Base-by-base conservation (phyloP, 2,888 invertebrate species). In the Danaus chrysippus region DNA sequence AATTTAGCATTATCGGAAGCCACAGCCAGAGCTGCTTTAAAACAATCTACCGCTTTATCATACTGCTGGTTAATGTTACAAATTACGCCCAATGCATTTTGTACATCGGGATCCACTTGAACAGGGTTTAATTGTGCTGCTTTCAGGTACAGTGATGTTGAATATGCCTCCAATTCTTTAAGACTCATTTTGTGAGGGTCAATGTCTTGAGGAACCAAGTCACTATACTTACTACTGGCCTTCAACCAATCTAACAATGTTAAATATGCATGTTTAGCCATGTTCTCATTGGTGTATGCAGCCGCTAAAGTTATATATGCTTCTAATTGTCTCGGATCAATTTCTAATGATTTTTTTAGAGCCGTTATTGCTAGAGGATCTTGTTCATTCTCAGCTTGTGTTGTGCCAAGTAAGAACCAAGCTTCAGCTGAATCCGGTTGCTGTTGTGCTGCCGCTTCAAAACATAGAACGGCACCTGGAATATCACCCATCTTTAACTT, bases 351-450 rank as follows among this genome's bases (percentile, higher is more conserved):
- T 82, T 94, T 95, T 78, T 95, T 96, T 42, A 99, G 91, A 0
- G 99, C 99, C 54, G 96, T 94, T 74, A 99, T 99, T 10, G 98
- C 98, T 71, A 94, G 92, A 3, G 96, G 96, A 85, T 99, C 99
- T 88, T 96, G 98, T 91, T 99, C 99, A 90, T 99, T 99, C 92
- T 99, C 98, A 46, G 99, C 98, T 84, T 99, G 98, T 42, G 98
- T 96, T 58, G 95, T 95, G 10, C 98, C 98, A 55, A 98, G 88
- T 43, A 96, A 88, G 67, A 95, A 93, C 98, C 98, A 98, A 0
- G 95, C 96, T 83, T 97, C 95, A 0, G 93, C 91, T 75, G 95
- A 95, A 57, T 94, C 92, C 1, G 95, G 94, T 56, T 96, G 92
- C 77, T 97, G 95, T 76, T 96, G 95, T 3, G 95, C 97, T 10